Evolutionary conservation across 2,888 invertebrate species (phyloP).

Genomic region (Graphium colonna): DNA sequence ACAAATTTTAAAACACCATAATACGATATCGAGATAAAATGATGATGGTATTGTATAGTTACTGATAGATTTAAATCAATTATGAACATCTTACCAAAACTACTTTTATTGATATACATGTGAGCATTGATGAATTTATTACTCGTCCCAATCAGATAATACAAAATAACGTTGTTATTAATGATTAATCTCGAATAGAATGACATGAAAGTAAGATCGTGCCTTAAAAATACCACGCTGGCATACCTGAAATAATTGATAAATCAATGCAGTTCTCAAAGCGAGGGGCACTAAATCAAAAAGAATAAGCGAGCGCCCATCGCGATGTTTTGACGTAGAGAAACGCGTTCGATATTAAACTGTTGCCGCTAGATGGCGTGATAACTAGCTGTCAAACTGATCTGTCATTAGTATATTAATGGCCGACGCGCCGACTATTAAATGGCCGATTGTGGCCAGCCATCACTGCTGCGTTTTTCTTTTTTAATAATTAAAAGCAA

Average conservation of each 20-base stretch:
- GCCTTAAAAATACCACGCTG: conserved; percentile 69
- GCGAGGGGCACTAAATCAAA: conserved; percentile 74
- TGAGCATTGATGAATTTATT: conserved; percentile 46
- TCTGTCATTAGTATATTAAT: conserved; percentile 77
- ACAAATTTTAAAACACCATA: no score
- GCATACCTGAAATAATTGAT: conserved; percentile 75
- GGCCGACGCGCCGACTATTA: conserved; percentile 54
- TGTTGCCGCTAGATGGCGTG: conserved; percentile 74
- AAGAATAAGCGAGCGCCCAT: conserved; percentile 57
- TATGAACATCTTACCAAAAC: conserved; percentile 1
- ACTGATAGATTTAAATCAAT: neutral
- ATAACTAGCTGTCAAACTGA: conserved; percentile 73
- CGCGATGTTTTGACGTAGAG: conserved; percentile 74
- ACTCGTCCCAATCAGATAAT: conserved; percentile 70
- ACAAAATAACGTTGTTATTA: conserved; percentile 66
- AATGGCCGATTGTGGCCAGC: conserved; percentile 35
- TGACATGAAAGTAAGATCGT: conserved; percentile 77
- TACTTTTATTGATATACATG: conserved; percentile 13
- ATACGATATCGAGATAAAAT: no score
- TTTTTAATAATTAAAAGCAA: conserved; percentile 17
- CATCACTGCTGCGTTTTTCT: conserved; percentile 13
- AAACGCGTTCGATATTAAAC: conserved; percentile 70
- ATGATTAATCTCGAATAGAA: conserved; percentile 68
- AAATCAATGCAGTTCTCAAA: conserved; percentile 73
- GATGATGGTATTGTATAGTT: no score